Evolutionary conservation across 2,113 vertebrate genomes (phyloP).

Genomic region (Apteryx owenii): DNA sequence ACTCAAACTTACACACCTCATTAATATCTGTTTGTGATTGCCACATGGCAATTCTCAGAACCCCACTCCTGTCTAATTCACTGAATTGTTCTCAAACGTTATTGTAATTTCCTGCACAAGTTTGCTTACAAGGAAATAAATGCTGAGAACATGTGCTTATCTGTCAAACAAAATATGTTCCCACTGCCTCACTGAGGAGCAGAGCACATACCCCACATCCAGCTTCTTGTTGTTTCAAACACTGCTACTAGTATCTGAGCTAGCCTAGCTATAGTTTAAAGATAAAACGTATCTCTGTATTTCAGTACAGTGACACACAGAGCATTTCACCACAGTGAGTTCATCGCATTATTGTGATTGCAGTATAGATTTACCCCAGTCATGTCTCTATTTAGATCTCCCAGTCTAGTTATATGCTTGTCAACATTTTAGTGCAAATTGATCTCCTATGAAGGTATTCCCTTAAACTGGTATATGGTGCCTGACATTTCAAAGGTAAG

Average conservation of each 20-base stretch:
- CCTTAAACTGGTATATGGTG: background rate
- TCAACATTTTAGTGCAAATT: background rate
- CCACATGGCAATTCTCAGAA: background rate
- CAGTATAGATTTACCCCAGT: background rate
- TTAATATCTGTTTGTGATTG: background rate
- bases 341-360: accelerated
- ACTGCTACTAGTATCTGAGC: background rate
- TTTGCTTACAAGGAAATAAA: background rate
- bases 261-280: background rate
- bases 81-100: background rate
- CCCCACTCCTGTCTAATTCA: background rate
- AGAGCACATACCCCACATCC: background rate
- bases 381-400: background rate
- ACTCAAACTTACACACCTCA: background rate
- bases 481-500: conserved; percentile 15
- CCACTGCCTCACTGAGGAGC: background rate
- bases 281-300: background rate
- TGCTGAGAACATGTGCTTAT: background rate
- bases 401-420: background rate
- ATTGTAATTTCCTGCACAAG: background rate
- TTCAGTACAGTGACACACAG: background rate
- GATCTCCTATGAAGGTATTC: background rate
- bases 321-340: background rate
- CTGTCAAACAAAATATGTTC: background rate
- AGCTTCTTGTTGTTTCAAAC: background rate